Evolutionary conservation across 1,140 invertebrate species (phyloP), one percentile per base, ranked within the genome.

Genomic region (Chrysopa pallens): DNA sequence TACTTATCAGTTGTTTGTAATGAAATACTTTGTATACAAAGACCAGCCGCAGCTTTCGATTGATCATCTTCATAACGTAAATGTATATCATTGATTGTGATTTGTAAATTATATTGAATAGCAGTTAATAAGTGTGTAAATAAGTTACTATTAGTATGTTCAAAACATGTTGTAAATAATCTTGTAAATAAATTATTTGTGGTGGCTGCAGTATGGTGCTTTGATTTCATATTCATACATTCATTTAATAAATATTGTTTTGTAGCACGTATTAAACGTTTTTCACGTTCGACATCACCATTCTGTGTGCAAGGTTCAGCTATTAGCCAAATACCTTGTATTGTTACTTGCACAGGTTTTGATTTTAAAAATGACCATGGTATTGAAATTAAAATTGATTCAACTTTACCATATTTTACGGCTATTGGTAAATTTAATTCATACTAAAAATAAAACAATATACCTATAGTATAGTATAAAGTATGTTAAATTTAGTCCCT

Each of bases 1-100:
- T 60, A 80, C 80, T 73, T 81, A 52, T 86, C 85, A 8, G 84
- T 88, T 11, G 81, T 84, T 54, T 84, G 76, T 39, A 84, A 73
- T 9, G 79, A 80, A 41, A 88, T 63, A 51, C 72, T 76, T 55
- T 84, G 80, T 43, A 90, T 63, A 59, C 82, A 85, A n/a, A 86
- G 52, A 11, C 84, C 84, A 59, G 75, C 80, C 1, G 81, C 74
- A 52, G 69, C 72, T 40, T 74, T 76, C 39, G 72, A 73, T 46
- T 78, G 63, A 12, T 70, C 71, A 56, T 88, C 84, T 56, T 88
- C 84, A 51, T 86, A 90, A 50, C 85, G 68, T 39, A 90, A 70
- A 58, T 90, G 84, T 40, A 90, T 70, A 57, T 85, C 84, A 39
- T 74, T 73, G 9, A 88, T 67, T 44, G 74, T 81, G 28, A 90